Base-by-base conservation (phyloP, 2,113 vertebrate species). In the Mastomys natalensis region DNA sequence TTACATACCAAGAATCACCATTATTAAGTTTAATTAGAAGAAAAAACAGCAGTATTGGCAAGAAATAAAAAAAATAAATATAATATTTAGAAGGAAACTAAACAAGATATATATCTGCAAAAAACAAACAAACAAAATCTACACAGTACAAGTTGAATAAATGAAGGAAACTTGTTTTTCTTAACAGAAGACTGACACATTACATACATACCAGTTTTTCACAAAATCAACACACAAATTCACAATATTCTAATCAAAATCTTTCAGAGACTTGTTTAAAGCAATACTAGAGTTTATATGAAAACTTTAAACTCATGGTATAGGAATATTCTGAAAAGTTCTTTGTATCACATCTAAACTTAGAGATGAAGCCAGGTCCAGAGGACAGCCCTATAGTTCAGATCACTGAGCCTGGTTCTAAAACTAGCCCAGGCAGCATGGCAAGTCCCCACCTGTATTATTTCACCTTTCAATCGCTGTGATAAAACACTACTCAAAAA, bases 111-210 rank as follows among this genome's bases (percentile, higher is more conserved):
- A 55, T 84, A 24, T 21, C 70, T 34, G 2, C 12, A 68, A 43
- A 88, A 19, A 10, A 72, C 11, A 66, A 43, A 88, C 19, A 5
- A 73, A 64, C 62, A 45, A 45, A 45, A 3, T 6, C 81, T 48
- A 51, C 58, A 73, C 29, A 66, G 77, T 70, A 84, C 73, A 90
- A 94, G 22, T 24, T 82, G 68, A 94, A 81, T 53, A 73, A 64
- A 82, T 40, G 43, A 43, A 76, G 55, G 84, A 9, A 76, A 85
- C 15, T 37, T 81, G 21, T 40, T 24, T 51, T 89, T 66, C 40
- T 73, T 62, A 68, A 43, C 34, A 93, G 73, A 77, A 87, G 45
- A 80, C 58, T 48, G 51, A 76, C 87, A 5, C 8, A 82, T 87
- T 62, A 82, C 29, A 77, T 85, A 68, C 11, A 82, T 73, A 45